Evolutionary conservation across 2,797 vertebrate species (phyloP).

Genomic region (Bufotes viridis): DNA sequence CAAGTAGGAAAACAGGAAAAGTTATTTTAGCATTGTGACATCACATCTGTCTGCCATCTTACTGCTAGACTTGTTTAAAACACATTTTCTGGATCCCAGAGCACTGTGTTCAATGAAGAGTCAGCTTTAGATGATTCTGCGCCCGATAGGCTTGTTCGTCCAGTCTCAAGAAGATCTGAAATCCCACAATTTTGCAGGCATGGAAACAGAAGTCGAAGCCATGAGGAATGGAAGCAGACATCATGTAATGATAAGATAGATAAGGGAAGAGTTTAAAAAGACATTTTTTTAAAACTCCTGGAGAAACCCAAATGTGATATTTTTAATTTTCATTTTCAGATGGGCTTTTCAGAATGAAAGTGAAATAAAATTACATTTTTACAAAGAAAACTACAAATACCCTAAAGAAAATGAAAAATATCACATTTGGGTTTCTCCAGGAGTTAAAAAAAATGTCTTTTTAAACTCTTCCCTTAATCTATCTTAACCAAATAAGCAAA

Average conservation of each 20-base stretch:
- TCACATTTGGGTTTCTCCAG: too few relatives aligned
- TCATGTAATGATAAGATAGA: not conserved
- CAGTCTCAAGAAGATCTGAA: not conserved
- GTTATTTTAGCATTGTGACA: slow-evolving; percentile 44
- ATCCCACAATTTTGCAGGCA: not conserved
- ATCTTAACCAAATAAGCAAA: too few relatives aligned
- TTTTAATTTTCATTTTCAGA: too few relatives aligned
- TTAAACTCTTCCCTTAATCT: not conserved
- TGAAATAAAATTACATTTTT: too few relatives aligned
- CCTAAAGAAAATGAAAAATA: too few relatives aligned
- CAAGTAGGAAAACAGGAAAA: slow-evolving; percentile 54
- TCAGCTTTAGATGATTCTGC: not conserved
- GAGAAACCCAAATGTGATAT: too few relatives aligned
- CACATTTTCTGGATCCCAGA: not conserved
- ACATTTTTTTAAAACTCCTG: not conserved
- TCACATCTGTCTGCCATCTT: slow-evolving; percentile 54
- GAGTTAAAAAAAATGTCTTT: not conserved
- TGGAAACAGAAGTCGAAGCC: not conserved
- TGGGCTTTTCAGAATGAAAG: too few relatives aligned
- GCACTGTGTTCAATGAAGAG: not conserved
- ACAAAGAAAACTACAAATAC: too few relatives aligned
- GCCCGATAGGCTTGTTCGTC: not conserved
- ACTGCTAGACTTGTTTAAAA: slow-evolving; percentile 21
- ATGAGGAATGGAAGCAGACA: not conserved
- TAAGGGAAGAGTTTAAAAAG: not conserved